Evolutionary conservation across 2,888 invertebrate genomes (phyloP).

Genomic region (Anodontia alba): DNA sequence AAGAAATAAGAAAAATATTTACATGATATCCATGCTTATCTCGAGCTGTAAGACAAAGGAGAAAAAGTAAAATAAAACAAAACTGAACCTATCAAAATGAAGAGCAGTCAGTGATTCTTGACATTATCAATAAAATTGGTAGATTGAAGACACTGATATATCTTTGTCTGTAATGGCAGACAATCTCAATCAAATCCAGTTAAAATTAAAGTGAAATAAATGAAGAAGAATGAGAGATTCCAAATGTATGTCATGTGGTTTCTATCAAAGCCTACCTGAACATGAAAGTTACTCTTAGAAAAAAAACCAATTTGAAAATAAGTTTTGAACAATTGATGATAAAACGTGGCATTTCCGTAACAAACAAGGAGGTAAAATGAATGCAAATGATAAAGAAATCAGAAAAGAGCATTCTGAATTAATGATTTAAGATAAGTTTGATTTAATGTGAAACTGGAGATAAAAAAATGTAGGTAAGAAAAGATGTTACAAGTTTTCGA

Average conservation of each 20-base stretch:
- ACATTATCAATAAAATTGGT: slow-evolving; percentile 3
- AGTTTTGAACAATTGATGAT: slow-evolving; percentile 13
- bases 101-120: neutral
- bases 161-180: slow-evolving; percentile 43
- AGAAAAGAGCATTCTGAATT: neutral
- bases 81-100: neutral
- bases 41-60: too few species aligned
- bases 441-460: neutral
- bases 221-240: slow-evolving; percentile 60
- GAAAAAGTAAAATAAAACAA: neutral
- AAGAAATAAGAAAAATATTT: too few species aligned
- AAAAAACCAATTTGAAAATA: slow-evolving; percentile 13
- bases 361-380: slow-evolving; percentile 11
- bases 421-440: slow-evolving; percentile 3
- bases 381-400: slow-evolving; percentile 9
- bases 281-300: neutral
- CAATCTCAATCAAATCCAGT: slow-evolving; percentile 60
- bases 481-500: too few species aligned
- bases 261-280: slow-evolving; percentile 12
- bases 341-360: slow-evolving; percentile 10
- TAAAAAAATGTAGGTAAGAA: neutral
- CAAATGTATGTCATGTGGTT: slow-evolving; percentile 6
- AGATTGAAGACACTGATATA: slow-evolving; percentile 56
- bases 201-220: slow-evolving; percentile 60
- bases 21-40: too few species aligned